Conservation (phyloP, 2,113 vertebrate species). For the Charina bottae region DNA sequence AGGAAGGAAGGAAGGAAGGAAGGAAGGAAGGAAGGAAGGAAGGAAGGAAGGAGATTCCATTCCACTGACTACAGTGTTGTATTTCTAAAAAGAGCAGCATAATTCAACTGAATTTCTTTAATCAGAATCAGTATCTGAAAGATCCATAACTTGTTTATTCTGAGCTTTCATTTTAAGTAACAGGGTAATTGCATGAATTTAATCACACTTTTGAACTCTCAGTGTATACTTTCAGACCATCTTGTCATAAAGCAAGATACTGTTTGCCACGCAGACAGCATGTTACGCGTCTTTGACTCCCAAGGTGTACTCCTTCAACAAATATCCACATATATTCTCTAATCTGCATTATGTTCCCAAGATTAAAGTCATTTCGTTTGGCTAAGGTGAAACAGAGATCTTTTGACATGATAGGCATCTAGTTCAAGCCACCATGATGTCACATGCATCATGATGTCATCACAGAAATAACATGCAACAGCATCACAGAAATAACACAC, state of each 20-base stretch:
- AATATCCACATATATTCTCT: not conserved
- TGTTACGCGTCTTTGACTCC: not conserved
- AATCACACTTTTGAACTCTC: not conserved
- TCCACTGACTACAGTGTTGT: not conserved
- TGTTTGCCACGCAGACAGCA: not conserved
- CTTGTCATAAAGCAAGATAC: not conserved
- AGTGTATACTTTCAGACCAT: not conserved
- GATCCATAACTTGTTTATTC: not conserved
- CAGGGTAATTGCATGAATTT: not conserved
- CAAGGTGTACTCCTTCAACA: not conserved
- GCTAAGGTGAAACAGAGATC: not conserved
- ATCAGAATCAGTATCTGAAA: not conserved
- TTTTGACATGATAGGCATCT: not conserved
- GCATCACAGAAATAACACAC: not conserved
- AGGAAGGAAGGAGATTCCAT: not conserved
- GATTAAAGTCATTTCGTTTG: not conserved
- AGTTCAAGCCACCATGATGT: not conserved
- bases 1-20: not conserved
- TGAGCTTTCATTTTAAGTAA: not conserved
- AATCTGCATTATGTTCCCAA: not conserved
- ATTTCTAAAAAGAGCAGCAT: not conserved
- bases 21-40: not conserved
- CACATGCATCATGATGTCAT: not conserved
- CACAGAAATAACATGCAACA: not conserved
- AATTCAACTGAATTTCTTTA: conserved; percentile 5